A percentile compares a stretch with the other conserved stretches of the same genome.
Evolutionary conservation across 2,113 vertebrate genomes (phyloP).

Genomic region (Merops nubicus): DNA sequence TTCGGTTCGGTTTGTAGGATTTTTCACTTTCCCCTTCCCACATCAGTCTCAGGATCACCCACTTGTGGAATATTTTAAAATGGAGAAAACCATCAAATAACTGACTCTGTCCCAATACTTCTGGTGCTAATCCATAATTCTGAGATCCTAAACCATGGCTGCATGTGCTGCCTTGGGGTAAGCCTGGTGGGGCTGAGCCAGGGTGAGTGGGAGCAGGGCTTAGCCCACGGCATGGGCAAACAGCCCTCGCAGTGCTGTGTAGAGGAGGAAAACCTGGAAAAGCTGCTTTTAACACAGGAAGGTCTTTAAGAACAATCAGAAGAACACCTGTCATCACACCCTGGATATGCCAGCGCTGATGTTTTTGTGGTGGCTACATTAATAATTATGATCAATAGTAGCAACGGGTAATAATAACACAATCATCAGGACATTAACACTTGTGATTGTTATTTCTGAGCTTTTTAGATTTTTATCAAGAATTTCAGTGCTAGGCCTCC

Average conservation of each 20-base stretch:
- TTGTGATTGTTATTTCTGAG: neutral
- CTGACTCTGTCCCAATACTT: neutral
- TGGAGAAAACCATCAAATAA: neutral
- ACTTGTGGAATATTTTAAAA: neutral
- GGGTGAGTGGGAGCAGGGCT: neutral
- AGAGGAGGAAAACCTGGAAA: neutral
- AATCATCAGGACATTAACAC: neutral
- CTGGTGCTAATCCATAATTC: rapidly evolving
- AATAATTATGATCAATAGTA: neutral
- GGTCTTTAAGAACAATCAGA: neutral
- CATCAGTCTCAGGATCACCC: neutral
- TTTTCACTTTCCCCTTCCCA: neutral
- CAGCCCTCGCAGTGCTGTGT: neutral
- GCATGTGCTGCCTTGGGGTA: rapidly evolving
- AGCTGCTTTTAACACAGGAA: neutral
- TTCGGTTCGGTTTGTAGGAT: rapidly evolving
- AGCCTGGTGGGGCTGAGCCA: neutral
- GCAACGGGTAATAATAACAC: neutral
- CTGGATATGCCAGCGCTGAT: neutral
- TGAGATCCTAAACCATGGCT: neutral
- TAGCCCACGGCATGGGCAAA: neutral
- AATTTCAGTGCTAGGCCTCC: neutral
- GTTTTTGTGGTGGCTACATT: neutral
- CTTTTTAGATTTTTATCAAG: neutral
- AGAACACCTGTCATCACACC: neutral